Base-by-base conservation (phyloP, 2,113 vertebrate species). In the Camelus dromedarius region DNA sequence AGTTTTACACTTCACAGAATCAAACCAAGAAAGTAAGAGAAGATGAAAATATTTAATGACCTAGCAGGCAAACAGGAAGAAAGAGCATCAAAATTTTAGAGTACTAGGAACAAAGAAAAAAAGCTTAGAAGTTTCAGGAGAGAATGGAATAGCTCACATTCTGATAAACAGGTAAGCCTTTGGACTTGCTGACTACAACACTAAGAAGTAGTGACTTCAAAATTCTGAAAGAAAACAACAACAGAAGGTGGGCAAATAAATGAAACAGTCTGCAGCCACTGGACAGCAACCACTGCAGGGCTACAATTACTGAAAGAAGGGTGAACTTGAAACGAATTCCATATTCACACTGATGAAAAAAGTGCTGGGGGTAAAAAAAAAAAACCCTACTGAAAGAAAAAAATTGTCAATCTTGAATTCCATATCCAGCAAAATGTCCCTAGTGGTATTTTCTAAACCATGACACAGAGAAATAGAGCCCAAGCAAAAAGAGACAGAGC, bases 1-100 rank as follows among this genome's bases (percentile, higher is more conserved):
- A 95, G 79, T 95, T 95, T 80, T 26, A 80, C 20, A 80, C 5
- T 46, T 80, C 22, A 73, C 73, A 62, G 42, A 67, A n/a, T 66
- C 22, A 86, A 86, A 91, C 5, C 9, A 24, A 67, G 69, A 80
- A 58, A 19, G 5, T 30, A 38, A 76, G 10, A 60, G 62, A 72
- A 46, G 24, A 73, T 66, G 58, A 76, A 48, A 79, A 48, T 38
- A 82, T 18, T 24, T 69, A 52, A n/a, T n/a, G 2, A 64, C 48
- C 9, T 73, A 60, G 1, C 32, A 75, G 5, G n/a, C 8, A 89
- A 89, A 93, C 76, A 35, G 16, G 10, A 89, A 96, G 9, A 38
- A 77, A 92, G 54, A 69, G 73, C 12, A n/a, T 24, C 46, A 56
- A 89, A 54, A 93, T 14, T n/a, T 77, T 38, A 72, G 4, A 80